Evolutionary conservation across 2,113 vertebrate genomes (phyloP).

Genomic region (Chascanopsetta lugubris): DNA sequence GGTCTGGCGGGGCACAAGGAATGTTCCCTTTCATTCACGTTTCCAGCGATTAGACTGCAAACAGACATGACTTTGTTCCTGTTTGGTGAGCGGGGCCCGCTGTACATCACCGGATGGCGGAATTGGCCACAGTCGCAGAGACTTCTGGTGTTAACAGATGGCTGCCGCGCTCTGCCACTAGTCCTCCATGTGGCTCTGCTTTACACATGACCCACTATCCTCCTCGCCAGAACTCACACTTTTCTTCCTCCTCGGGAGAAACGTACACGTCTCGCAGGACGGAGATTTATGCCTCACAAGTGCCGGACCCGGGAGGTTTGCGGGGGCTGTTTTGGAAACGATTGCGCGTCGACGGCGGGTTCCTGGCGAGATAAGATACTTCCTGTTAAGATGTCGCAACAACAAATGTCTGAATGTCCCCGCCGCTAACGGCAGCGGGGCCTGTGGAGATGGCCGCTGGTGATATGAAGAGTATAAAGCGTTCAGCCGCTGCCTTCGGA

Average conservation of each 20-base stretch:
- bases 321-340: conserved; percentile 11
- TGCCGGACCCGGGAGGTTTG: conserved; percentile 2
- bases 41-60: conserved; percentile 54
- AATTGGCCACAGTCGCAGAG: conserved; percentile 67
- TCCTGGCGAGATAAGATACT: conserved; percentile 33
- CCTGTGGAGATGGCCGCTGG: background rate
- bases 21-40: conserved; percentile 53
- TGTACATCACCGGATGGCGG: conserved; percentile 68
- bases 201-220: conserved; percentile 76
- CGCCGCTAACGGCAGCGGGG: background rate
- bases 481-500: background rate
- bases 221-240: conserved; percentile 58
- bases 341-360: background rate
- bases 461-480: background rate
- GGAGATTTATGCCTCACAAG: conserved; percentile 26
- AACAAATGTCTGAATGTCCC: background rate
- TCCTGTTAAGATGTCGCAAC: conserved; percentile 30
- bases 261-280: conserved; percentile 35
- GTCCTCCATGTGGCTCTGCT: conserved; percentile 70
- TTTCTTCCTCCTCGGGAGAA: conserved; percentile 21
- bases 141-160: conserved; percentile 79
- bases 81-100: conserved; percentile 44
- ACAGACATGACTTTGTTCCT: conserved; percentile 57
- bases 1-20: conserved; percentile 40
- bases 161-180: conserved; percentile 65